Evolutionary conservation across 2,888 invertebrate species (phyloP), one percentile per base, ranked within the genome.

Genomic region (Athalia cordata): DNA sequence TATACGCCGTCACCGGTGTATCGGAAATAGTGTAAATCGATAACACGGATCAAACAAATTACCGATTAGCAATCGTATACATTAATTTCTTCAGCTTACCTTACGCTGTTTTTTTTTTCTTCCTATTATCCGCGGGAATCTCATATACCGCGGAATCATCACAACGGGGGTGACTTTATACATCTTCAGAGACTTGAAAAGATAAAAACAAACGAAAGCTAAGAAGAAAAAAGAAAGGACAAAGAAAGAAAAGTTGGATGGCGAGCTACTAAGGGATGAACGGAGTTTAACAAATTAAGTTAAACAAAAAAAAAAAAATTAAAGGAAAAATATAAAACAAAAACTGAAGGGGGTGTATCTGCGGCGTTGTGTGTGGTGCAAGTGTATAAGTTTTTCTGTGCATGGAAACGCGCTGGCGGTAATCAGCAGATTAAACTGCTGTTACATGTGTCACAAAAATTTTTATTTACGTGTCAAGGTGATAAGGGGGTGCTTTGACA

Each of bases 401-500:
- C 29, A 29, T 29, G 29, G 29, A 29, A 29, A 29, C 29, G 29
- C 29, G 29, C 29, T 29, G 29, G 29, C 29, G 29, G 29, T 55
- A 55, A 55, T n/a, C 55, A n/a, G 3, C 55, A n/a, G 55, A 3
- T 55, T 55, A 55, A 29, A 29, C 29, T 2, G 29, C 1, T 29
- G 29, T 29, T 29, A 29, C 29, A 29, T 29, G 29, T 29, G 2
- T 29, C 29, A 0, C 0, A 29, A 29, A 29, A 29, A 29, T 29
- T 29, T 29, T 2, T 29, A 1, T 29, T 1, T 29, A 29, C 29
- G 29, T 29, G 29, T 29, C 0, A 29, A 29, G 29, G 29, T 29
- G 29, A 29, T 29, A 29, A 29, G 29, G 29, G 29, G 29, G 59
- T 72, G 72, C 57, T 72, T 59, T 72, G 72, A 72, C 72, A 72